A percentile compares a stretch with the other conserved stretches of the same genome.
Conservation (phyloP, 1,140 invertebrate genomes). For the Zophobas atratus region DNA sequence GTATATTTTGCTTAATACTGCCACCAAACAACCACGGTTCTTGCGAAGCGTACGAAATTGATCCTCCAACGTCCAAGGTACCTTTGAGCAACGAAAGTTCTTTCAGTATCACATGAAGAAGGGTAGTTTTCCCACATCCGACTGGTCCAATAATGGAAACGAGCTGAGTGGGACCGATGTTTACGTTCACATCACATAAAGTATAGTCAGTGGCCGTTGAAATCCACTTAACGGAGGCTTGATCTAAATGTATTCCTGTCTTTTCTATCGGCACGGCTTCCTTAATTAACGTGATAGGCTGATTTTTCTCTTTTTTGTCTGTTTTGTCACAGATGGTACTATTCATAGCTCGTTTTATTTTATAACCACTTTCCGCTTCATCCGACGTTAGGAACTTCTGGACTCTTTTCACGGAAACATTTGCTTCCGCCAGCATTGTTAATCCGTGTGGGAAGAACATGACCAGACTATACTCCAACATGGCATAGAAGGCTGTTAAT, state of each 20-base stretch:
- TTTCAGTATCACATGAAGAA: slow-evolving; percentile 84
- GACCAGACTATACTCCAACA: slow-evolving; percentile 80
- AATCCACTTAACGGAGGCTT: slow-evolving; percentile 13
- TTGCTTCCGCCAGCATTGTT: slow-evolving; percentile 73
- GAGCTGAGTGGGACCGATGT: slow-evolving; percentile 75
- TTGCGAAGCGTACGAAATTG: slow-evolving; percentile 89
- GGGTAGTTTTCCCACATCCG: slow-evolving; percentile 85
- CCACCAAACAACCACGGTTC: slow-evolving; percentile 91
- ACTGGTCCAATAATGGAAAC: slow-evolving; percentile 86
- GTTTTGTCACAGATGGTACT: no score
- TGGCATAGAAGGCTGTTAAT: slow-evolving; percentile 80
- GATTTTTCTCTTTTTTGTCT: no score
- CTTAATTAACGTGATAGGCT: no score
- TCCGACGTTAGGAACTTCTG: slow-evolving; percentile 79
- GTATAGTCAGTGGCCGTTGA: slow-evolving; percentile 70
- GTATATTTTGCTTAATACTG: slow-evolving; percentile 87
- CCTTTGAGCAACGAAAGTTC: slow-evolving; percentile 78
- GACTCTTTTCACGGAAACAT: slow-evolving; percentile 77
- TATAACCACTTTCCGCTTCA: slow-evolving; percentile 65
- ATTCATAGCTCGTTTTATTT: no score
- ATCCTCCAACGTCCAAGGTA: slow-evolving; percentile 79
- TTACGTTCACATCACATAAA: slow-evolving; percentile 75
- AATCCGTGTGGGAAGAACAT: slow-evolving; percentile 78
- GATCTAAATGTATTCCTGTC: no score
- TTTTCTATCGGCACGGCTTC: no score